phyloP scores from a whole-genome alignment of 2,113 vertebrate genomes.

The Micromys minutus region DNA sequence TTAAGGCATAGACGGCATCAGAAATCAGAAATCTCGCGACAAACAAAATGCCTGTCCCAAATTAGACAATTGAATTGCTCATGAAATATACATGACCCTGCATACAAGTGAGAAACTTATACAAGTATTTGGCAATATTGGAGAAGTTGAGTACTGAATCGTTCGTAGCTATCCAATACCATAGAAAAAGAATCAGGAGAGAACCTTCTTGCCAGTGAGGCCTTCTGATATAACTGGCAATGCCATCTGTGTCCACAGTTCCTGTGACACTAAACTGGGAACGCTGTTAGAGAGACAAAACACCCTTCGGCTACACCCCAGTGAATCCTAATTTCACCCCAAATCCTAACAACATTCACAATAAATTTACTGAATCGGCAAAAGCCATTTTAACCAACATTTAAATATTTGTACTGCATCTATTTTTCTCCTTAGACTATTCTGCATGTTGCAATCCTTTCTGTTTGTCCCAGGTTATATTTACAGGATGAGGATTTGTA shows the following conservation, averaged over 20 bases:
- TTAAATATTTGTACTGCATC: neutral
- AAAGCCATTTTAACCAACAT: neutral
- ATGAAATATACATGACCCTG: too few relatives aligned
- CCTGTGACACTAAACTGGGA: neutral
- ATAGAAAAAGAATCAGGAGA: neutral
- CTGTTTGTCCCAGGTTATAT: neutral
- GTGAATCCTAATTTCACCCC: neutral
- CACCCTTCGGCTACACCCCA: neutral
- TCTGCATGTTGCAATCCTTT: neutral
- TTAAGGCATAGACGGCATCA: neutral
- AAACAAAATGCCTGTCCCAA: neutral
- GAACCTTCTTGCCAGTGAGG: neutral
- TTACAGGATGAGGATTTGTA: neutral
- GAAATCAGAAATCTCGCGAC: neutral
- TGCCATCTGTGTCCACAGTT: neutral
- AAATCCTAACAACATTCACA: neutral
- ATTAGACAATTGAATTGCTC: neutral
- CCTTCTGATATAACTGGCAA: neutral
- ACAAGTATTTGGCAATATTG: neutral
- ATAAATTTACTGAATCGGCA: neutral
- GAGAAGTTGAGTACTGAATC: too few relatives aligned
- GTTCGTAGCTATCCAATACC: too few relatives aligned
- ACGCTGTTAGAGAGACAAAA: too few relatives aligned
- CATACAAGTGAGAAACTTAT: neutral
- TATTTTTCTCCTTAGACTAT: neutral